phyloP scores from a whole-genome alignment of 64 coral and sea anemone genomes.

The Pocillopora damicornis region DNA sequence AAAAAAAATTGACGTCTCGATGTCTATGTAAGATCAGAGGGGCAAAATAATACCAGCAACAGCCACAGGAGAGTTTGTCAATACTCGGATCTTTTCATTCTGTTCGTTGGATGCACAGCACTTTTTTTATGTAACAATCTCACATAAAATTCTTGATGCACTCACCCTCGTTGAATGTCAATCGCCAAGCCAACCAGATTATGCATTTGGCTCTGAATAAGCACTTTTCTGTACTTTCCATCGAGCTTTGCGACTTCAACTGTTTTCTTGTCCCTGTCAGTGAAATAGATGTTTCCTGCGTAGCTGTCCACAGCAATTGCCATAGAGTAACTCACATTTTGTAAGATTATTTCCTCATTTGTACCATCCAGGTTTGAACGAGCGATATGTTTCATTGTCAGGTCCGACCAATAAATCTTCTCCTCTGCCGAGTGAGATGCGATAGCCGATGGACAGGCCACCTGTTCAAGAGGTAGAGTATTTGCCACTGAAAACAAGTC shows the following conservation, averaged over 20 bases:
- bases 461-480: not conserved
- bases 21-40: too few relatives aligned
- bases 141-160: not conserved
- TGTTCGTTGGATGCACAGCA: too few relatives aligned
- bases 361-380: conserved; percentile 10
- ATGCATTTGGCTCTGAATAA: conserved; percentile 9
- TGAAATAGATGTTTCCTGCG: conserved; percentile 37
- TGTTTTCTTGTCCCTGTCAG: conserved; percentile 21
- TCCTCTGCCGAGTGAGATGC: not conserved
- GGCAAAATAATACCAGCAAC: too few relatives aligned
- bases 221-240: conserved; percentile 28
- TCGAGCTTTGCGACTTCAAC: conserved; percentile 56
- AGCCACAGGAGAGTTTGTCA: too few relatives aligned
- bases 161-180: conserved; percentile 45
- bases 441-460: not conserved
- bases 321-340: conserved; percentile 2
- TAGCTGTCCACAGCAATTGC: conserved; percentile 17
- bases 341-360: conserved; percentile 10
- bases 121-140: too few relatives aligned
- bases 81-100: too few relatives aligned
- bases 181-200: conserved; percentile 39
- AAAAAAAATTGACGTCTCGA: too few relatives aligned
- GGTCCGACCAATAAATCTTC: conserved; percentile 14
- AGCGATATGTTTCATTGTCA: conserved; percentile 5
- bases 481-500: not conserved